These are phyloP conservation scores for Cacatua alba DNA, from an alignment of 2,113 vertebrate genomes.

Conservation along the genomic window DNA sequence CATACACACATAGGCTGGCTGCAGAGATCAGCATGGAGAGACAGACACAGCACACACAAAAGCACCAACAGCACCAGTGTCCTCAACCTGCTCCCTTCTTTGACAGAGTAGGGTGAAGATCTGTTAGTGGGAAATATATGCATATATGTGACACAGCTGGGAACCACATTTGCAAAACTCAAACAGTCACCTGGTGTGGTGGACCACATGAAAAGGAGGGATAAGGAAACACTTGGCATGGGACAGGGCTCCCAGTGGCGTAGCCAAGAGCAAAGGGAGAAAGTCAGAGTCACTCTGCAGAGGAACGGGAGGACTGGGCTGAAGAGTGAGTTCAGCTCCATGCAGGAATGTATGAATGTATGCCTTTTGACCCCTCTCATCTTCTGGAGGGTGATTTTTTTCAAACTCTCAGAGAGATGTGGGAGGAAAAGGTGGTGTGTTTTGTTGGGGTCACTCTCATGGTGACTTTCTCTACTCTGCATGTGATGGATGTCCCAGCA, in stretches of 20 bases:
- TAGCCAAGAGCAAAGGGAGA: not conserved
- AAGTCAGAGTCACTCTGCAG: not conserved
- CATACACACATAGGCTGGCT: rapidly evolving
- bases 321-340: not conserved
- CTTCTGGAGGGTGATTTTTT: not conserved
- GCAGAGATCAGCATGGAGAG: not conserved
- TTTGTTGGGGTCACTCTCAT: not conserved
- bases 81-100: not conserved
- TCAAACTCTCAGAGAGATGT: not conserved
- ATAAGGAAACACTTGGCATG: not conserved
- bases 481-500: not conserved
- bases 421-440: not conserved
- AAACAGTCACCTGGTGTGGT: not conserved
- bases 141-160: not conserved
- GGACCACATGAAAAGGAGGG: not conserved
- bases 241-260: not conserved
- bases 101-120: not conserved
- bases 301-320: not conserved
- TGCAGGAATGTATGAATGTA: not conserved
- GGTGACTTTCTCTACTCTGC: not conserved
- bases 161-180: not conserved
- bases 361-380: not conserved
- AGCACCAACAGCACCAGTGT: not conserved
- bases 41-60: not conserved
- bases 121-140: not conserved